Evolutionary conservation across 2,888 invertebrate genomes (phyloP), one percentile per base, ranked within the genome.

Genomic region (Xanthia icteritia): DNA sequence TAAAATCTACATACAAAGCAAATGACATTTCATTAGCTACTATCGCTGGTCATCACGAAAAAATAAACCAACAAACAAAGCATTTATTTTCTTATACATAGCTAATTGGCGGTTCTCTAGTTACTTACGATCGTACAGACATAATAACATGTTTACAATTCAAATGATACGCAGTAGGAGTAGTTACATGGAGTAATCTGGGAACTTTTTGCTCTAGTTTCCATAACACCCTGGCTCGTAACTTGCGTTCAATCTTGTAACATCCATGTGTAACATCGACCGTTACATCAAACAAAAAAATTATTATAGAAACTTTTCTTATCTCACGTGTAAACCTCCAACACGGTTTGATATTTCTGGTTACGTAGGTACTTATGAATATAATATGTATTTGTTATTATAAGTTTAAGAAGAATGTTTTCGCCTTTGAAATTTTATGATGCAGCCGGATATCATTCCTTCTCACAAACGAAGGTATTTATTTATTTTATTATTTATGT

Each of bases 171-270:
- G 77, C 79, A 79, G 78, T 82, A 76, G 77, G 78, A 79, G 78
- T 82, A 76, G 63, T 89, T 85, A 82, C 77, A 87, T 83, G 73
- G 73, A 79, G 73, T 87, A 81, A 88, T 89, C 87, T 89, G 86
- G 61, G 81, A 89, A 86, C 74, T 91, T 91, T 89, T 91, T 91
- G 91, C 86, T 88, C 89, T 73, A 81, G 82, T 89, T 91, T 86
- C 77, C 74, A 81, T 82, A 88, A 88, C 79, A 84, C 39, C 39
- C 77, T 73, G 61, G 9, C 39, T 75, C 51, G 56, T 77, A 77
- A 73, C 73, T 70, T 68, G 66, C 54, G 65, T 61, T 76, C 15
- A 64, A 54, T 69, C 64, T 79, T 73, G 75, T 79, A 73, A 82
- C 54, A 63, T 48, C 15, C 2, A 63, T 71, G 60, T 69, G 73